These are phyloP conservation scores for Meteorus cinctellus DNA, from an alignment of 2,888 invertebrate species.

Conservation along the genomic window DNA sequence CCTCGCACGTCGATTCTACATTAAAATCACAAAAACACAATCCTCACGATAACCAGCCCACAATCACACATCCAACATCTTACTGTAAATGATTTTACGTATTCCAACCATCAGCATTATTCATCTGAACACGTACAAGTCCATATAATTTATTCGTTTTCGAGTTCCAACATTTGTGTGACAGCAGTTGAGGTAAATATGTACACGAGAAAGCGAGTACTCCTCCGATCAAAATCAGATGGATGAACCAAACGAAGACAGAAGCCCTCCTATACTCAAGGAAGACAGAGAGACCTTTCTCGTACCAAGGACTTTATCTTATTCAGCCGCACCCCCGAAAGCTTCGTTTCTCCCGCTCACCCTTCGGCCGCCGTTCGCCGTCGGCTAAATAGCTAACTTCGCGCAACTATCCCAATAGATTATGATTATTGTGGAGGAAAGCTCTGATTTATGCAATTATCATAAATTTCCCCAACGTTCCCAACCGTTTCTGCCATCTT, in stretches of 20 bases:
- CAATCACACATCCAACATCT: constrained; percentile 19
- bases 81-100: constrained; percentile 4
- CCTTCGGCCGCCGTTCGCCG: constrained; percentile 60
- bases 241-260: constrained; percentile 7
- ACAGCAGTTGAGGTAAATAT: not conserved
- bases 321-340: constrained; percentile 60
- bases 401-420: constrained; percentile 72
- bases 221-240: constrained; percentile 17
- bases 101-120: constrained; percentile 20
- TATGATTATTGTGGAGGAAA: constrained; percentile 73
- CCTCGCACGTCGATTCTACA: not conserved
- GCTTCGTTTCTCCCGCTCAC: constrained; percentile 55
- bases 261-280: not conserved
- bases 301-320: constrained; percentile 64
- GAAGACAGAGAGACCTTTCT: constrained; percentile 26
- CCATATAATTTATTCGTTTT: constrained; percentile 20
- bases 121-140: constrained; percentile 21
- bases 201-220: not conserved
- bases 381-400: constrained; percentile 72
- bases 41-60: constrained; percentile 17
- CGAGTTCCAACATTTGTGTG: constrained; percentile 1
- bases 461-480: constrained; percentile 64
- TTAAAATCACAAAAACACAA: not conserved
- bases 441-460: constrained; percentile 73
- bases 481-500: constrained; percentile 58